Evolutionary conservation across 2,888 invertebrate species (phyloP), one percentile per base, ranked within the genome.

Genomic region (Isotomurus palustris): DNA sequence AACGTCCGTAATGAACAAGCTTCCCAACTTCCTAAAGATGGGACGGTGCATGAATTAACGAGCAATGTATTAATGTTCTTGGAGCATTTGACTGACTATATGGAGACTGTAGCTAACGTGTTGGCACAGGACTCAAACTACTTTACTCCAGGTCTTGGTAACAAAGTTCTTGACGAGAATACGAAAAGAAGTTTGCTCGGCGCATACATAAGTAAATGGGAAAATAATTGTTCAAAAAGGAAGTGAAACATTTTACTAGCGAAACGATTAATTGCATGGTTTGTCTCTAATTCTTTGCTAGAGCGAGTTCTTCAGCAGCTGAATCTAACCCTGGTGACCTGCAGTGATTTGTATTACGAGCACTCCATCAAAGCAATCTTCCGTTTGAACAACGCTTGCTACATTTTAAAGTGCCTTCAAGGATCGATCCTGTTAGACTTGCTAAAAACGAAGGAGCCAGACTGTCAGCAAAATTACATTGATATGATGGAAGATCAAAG

Each of bases 21-120:
- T 66, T 83, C 85, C 58, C 86, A 86, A 71, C 84, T 96, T 73
- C 94, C 97, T 0, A 88, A 87, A 74, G 99, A 99, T 80, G 99
- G 97, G 59, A 99, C 97, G 0, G 97, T 97, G 29, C 96, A 96
- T 74, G 94, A 97, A 77, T 80, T 94, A 59, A 94, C 95, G 0
- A 92, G 90, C 62, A 94, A 95, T 73, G 91, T 94, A 43, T 83
- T 95, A 69, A 89, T 93, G 73, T 91, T 95, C 77, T 80, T 92
- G 70, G 92, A 92, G 75, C 89, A 92, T 73, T 78, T 95, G 50
- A 81, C 85, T 19, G 85, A 86, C 57, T 89, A 88, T 72, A 82
- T 83, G 36, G 86, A 86, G 71, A 87, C 87, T 0, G 85, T 90
- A 35, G 85, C 86, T 14, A 79, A 81, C 12, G 84, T 87, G 60